Conservation (phyloP, 1,140 invertebrate species). For the Drosophila parabipectinata region DNA sequence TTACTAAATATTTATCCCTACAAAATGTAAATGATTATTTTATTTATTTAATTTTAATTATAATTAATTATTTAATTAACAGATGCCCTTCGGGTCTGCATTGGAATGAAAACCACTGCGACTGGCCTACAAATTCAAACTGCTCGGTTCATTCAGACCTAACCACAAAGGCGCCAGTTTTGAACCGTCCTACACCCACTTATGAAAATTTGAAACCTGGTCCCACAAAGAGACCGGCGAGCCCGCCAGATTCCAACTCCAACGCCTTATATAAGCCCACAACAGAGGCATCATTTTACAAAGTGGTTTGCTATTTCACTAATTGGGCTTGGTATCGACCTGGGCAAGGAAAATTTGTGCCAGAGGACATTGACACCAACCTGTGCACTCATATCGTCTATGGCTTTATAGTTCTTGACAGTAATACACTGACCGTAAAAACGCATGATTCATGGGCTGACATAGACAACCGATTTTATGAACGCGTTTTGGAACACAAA, state of each 20-base stretch:
- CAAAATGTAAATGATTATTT: too few species aligned
- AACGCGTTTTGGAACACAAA: slow-evolving; percentile 90
- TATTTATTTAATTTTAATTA: background rate
- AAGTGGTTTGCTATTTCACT: slow-evolving; percentile 89
- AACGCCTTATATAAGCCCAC: slow-evolving; percentile 72
- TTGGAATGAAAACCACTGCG: slow-evolving; percentile 92
- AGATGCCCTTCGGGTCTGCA: slow-evolving; percentile 89
- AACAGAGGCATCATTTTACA: slow-evolving; percentile 78
- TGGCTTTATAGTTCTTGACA: slow-evolving; percentile 89
- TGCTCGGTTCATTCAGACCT: slow-evolving; percentile 82
- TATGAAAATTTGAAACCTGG: slow-evolving; percentile 30
- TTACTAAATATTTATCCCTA: background rate
- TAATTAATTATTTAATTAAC: background rate
- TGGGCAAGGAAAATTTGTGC: slow-evolving; percentile 87
- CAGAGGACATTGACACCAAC: slow-evolving; percentile 88
- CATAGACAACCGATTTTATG: slow-evolving; percentile 91
- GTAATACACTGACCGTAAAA: slow-evolving; percentile 86
- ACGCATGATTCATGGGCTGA: slow-evolving; percentile 89
- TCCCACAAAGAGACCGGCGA: slow-evolving; percentile 66
- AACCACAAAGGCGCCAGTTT: slow-evolving; percentile 47
- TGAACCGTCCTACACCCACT: slow-evolving; percentile 48
- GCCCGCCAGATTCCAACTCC: slow-evolving; percentile 59
- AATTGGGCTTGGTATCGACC: slow-evolving; percentile 89
- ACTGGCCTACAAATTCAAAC: slow-evolving; percentile 90
- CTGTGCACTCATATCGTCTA: slow-evolving; percentile 91